These are phyloP conservation scores for Diabrotica balteata DNA, from an alignment of 2,888 invertebrate species.

Conservation along the genomic window DNA sequence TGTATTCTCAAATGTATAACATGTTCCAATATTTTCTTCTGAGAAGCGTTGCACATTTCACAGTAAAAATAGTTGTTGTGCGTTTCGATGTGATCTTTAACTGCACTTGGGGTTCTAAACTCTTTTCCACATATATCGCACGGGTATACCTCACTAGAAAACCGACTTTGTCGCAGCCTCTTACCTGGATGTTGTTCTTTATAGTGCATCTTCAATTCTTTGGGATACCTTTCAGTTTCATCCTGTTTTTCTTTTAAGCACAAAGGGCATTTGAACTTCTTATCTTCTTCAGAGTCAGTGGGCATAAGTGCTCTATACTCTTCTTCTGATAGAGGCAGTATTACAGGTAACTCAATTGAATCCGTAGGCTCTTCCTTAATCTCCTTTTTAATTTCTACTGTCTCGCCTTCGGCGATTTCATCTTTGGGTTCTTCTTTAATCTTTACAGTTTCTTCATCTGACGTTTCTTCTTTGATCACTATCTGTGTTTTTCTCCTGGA, in stretches of 20 bases:
- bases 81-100: slow-evolving; percentile 56
- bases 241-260: slow-evolving; percentile 48
- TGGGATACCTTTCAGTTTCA: slow-evolving; percentile 44
- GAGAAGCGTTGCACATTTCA: slow-evolving; percentile 54
- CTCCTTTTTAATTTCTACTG: slow-evolving; percentile 39
- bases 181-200: slow-evolving; percentile 49
- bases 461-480: slow-evolving; percentile 15
- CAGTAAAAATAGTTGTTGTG: slow-evolving; percentile 58
- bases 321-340: slow-evolving; percentile 34
- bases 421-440: slow-evolving; percentile 35
- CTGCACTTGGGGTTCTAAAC: slow-evolving; percentile 50
- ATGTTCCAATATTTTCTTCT: slow-evolving; percentile 56
- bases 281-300: slow-evolving; percentile 22
- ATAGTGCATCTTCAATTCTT: slow-evolving; percentile 50
- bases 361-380: slow-evolving; percentile 40
- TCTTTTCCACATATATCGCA: slow-evolving; percentile 57
- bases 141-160: slow-evolving; percentile 44
- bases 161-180: slow-evolving; percentile 45
- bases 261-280: slow-evolving; percentile 47
- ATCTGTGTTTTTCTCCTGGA: slow-evolving; percentile 6
- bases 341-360: slow-evolving; percentile 29
- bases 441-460: slow-evolving; percentile 3
- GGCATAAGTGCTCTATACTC: slow-evolving; percentile 36
- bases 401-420: slow-evolving; percentile 7
- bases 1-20: slow-evolving; percentile 55